Conservation (phyloP, 2,888 invertebrate species). For the Drosophila infuscata region DNA sequence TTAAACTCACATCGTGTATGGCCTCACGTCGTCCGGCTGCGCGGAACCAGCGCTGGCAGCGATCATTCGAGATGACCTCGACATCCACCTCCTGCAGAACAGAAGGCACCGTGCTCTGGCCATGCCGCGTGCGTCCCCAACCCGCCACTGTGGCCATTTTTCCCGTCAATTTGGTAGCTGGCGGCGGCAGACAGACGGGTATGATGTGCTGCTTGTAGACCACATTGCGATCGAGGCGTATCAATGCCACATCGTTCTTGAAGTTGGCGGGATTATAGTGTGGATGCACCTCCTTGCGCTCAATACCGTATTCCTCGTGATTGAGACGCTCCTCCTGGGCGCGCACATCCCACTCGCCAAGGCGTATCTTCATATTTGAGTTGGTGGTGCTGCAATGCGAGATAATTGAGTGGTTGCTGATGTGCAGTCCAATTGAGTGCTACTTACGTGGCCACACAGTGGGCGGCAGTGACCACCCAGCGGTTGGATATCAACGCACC, state of each 20-base stretch:
- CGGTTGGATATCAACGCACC: constrained; percentile 95
- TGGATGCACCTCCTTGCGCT: constrained; percentile 96
- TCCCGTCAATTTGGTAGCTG: constrained; percentile 91
- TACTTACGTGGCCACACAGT: constrained; percentile 95
- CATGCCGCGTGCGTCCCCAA: constrained; percentile 96
- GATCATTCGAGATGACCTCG: constrained; percentile 94
- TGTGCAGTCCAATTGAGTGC: background rate
- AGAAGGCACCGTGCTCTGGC: constrained; percentile 94
- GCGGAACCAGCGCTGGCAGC: constrained; percentile 96
- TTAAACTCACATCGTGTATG: constrained; percentile 90
- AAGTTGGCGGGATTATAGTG: constrained; percentile 96
- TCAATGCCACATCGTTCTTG: constrained; percentile 94
- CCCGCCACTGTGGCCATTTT: constrained; percentile 96
- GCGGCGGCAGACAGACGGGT: constrained; percentile 95
- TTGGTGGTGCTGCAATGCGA: constrained; percentile 90
- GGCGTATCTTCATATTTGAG: constrained; percentile 93
- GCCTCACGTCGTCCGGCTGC: constrained; percentile 95
- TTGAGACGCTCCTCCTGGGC: constrained; percentile 92
- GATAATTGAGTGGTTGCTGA: background rate
- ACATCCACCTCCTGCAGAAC: constrained; percentile 94
- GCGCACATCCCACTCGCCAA: constrained; percentile 97
- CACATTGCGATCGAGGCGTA: constrained; percentile 92
- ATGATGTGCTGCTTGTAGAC: constrained; percentile 96
- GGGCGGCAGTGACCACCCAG: constrained; percentile 97
- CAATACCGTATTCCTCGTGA: constrained; percentile 95